These are phyloP conservation scores for Danio tinwini DNA, from an alignment of 2,797 vertebrate species.

Conservation along the genomic window DNA sequence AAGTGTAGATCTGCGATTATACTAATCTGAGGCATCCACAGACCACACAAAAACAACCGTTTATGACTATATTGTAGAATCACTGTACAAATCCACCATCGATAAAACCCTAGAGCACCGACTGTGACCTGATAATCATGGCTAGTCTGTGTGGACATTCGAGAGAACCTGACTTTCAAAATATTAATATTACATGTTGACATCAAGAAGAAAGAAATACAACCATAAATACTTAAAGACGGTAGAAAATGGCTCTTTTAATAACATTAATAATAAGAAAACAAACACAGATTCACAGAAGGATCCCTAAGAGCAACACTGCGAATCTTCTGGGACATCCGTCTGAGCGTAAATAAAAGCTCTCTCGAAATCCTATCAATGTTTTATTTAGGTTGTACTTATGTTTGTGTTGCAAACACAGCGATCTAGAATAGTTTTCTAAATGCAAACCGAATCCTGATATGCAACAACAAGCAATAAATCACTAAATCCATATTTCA, in stretches of 20 bases:
- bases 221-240: not conserved
- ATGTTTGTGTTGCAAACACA: conserved; percentile 27
- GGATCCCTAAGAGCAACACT: not conserved
- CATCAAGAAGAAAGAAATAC: not conserved
- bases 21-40: conserved; percentile 16
- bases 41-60: conserved; percentile 15
- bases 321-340: not conserved
- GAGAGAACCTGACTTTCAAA: not conserved
- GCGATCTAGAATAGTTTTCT: conserved; percentile 12
- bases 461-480: conserved; percentile 3
- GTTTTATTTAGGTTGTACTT: conserved; percentile 20
- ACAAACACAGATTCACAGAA: conserved; percentile 6
- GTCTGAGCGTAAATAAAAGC: not conserved
- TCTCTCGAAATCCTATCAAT: conserved; percentile 33
- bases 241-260: not conserved
- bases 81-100: not conserved
- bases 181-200: not conserved
- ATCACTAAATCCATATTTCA: not conserved
- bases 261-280: not conserved
- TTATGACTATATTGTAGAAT: not conserved
- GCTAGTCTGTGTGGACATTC: not conserved
- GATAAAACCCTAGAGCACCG: not conserved
- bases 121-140: not conserved
- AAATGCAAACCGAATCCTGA: conserved; percentile 1
- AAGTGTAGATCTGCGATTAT: conserved; percentile 21